phyloP scores from a whole-genome alignment of 2,797 vertebrate genomes.

The Bryconaethiops microstoma region DNA sequence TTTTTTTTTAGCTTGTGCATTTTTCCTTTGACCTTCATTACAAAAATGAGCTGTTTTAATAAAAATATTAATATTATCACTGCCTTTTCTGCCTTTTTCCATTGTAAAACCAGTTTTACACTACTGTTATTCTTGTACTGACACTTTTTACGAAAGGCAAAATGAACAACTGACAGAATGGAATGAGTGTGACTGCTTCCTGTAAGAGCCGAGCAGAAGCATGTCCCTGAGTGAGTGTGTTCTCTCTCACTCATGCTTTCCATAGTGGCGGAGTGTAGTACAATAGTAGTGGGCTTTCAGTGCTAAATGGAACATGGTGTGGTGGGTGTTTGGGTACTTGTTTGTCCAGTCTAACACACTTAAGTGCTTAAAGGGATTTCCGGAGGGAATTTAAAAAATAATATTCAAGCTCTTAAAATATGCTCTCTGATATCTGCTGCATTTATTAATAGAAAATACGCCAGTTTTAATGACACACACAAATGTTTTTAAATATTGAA shows the following conservation, averaged over 20 bases:
- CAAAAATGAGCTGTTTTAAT: slow-evolving; percentile 78
- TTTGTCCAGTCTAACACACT: neutral
- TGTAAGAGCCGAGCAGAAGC: slow-evolving; percentile 63
- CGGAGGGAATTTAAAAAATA: neutral
- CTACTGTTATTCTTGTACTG: neutral
- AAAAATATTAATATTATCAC: slow-evolving; percentile 67
- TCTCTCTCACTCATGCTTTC: slow-evolving; percentile 72
- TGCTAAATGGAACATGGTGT: slow-evolving; percentile 20
- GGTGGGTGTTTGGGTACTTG: slow-evolving; percentile 22
- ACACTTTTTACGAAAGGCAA: neutral
- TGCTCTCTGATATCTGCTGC: neutral
- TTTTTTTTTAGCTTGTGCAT: slow-evolving; percentile 52
- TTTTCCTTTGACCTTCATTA: slow-evolving; percentile 68
- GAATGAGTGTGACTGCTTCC: slow-evolving; percentile 74
- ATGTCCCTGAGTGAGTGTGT: slow-evolving; percentile 46
- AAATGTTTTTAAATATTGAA: neutral
- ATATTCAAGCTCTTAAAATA: neutral
- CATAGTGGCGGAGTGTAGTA: slow-evolving; percentile 55
- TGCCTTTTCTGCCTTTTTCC: neutral
- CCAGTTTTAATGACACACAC: neutral
- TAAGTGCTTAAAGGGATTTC: neutral
- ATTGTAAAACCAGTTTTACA: neutral
- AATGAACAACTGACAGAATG: slow-evolving; percentile 50
- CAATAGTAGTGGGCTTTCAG: neutral
- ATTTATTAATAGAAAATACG: neutral